Evolutionary conservation across 2,113 vertebrate species (phyloP), one percentile per base, ranked within the genome.

Genomic region (Phylloscopus whistleri): DNA sequence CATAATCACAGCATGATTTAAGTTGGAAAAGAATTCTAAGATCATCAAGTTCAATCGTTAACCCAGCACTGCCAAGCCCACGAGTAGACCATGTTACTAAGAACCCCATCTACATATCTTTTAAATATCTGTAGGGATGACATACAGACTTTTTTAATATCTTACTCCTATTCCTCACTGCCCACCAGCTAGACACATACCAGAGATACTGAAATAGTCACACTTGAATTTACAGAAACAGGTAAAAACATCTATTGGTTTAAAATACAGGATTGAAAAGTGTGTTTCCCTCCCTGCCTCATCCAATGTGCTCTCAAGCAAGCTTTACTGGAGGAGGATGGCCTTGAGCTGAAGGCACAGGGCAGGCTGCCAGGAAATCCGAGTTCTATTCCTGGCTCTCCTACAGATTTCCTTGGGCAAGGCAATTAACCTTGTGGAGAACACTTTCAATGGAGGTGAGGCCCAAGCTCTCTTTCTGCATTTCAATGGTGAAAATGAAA

Each of bases 371-470:
- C 95, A 97, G 95, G 86, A 96, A 96, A 95, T 90, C 68, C 31
- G 60, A 94, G 79, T 96, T 96, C 95, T 96, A 93, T 95, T 97
- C 95, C 88, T 95, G 95, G 90, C 85, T 74, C 88, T 96, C 91
- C 94, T 94, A 93, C 90, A 97, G 90, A 96, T 96, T 96, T 97
- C 96, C 93, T 97, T 96, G 94, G 93, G 94, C 96, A 96, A 95
- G 76, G 92, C 93, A 95, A 94, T 97, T 97, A 97, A 95, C 96
- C 92, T 95, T 96, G 92, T 46, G 53, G 78, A 95, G 79, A 77
- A 90, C 85, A 78, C 89, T 97, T 96, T 77, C 92, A 95, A 64
- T 74, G 87, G 89, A 95, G 84, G 91, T 74, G 89, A 95, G 90
- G 90, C 94, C 79, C 91, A 78, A 88, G 64, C 93, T 52, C 88